Evolutionary conservation across 92 coral and sea anemone genomes (phyloP), one percentile per base, ranked within the genome.

Genomic region (Pocillopora meandrina): DNA sequence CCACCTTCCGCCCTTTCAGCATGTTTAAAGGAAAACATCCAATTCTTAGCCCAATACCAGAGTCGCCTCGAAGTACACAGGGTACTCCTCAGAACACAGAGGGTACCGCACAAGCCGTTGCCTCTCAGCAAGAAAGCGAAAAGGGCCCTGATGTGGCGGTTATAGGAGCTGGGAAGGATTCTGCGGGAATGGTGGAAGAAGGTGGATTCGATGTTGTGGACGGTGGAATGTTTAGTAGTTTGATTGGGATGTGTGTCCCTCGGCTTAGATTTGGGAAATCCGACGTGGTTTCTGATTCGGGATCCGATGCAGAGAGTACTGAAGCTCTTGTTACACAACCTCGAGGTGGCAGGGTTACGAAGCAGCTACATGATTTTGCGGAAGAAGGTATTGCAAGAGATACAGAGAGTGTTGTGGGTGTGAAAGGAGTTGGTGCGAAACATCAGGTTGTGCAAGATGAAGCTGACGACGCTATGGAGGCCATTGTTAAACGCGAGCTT

Each of bases 31-130:
- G 91, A 20, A 90, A 81, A 66, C 78, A 84, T 62, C 63, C 93
- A 10, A 82, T 68, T 12, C 85, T 94, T 33, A 94, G 97, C 84
- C 99, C 99, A 0, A 92, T 92, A 55, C 95, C 95, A 55, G 99
- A 97, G 75, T 90, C 94, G 18, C 96, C 99, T 11, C 90, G 97
- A 73, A 83, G 86, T 56, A 49, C 36, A 65, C 17, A 15, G 6
- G 72, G 47, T 56, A 74, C 80, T 56, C 86, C 86, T 18, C 74
- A 80, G 74, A 63, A 73, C 19, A 52, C 58, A 20, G 73, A 56
- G 12, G 65, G 64, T 56, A 74, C 86, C 58, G 73, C 80, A 60
- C 80, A 73, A 56, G 36, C 5, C 18, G 71, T 12, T 23, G 80
- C 62, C 63, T 18, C 31, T 42, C 52, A 59, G 36, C 59, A 20